phyloP scores from a whole-genome alignment of 2,113 vertebrate genomes.

The Dasypus novemcinctus region DNA sequence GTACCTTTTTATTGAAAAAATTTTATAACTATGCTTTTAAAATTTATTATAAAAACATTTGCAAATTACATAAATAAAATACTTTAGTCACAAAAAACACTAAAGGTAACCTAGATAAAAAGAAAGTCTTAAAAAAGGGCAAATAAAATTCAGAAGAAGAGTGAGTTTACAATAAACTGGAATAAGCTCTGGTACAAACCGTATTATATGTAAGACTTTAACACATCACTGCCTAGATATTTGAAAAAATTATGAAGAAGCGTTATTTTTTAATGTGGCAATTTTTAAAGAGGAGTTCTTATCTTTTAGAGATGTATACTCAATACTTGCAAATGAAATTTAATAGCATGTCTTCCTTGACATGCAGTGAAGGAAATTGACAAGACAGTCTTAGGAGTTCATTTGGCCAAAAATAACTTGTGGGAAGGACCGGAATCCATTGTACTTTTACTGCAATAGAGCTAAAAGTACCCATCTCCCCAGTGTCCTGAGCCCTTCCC shows the following conservation, averaged over 20 bases:
- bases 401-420: neutral
- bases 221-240: neutral
- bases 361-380: neutral
- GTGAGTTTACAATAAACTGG: neutral
- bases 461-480: neutral
- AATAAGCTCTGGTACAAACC: neutral
- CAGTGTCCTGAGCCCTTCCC: neutral
- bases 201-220: neutral
- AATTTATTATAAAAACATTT: constrained; percentile 83
- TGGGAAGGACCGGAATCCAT: neutral
- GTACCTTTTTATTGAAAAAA: constrained; percentile 83
- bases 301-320: neutral
- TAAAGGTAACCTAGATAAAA: neutral
- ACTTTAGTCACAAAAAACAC: constrained; percentile 56
- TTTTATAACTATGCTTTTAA: constrained; percentile 84
- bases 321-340: neutral
- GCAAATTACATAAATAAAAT: constrained; percentile 83
- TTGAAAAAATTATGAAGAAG: neutral
- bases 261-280: neutral
- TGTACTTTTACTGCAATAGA: neutral
- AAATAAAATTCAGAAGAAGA: neutral
- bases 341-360: neutral
- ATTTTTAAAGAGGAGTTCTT: neutral
- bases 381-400: neutral
- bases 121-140: neutral